These are phyloP conservation scores for Fulmarus glacialis DNA, from an alignment of 2,113 vertebrate genomes.

Conservation along the genomic window DNA sequence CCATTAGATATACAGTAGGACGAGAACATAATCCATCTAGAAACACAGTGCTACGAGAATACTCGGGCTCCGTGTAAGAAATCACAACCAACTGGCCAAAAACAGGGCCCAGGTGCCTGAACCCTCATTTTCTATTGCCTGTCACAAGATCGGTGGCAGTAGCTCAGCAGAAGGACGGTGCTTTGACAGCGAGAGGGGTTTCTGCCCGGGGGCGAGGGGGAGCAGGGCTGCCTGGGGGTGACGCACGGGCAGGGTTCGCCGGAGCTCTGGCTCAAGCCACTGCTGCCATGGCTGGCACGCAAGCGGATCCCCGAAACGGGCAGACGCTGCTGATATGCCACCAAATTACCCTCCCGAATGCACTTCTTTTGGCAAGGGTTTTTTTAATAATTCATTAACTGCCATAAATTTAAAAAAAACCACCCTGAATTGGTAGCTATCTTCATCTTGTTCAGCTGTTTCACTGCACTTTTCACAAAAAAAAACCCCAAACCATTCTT, in stretches of 20 bases:
- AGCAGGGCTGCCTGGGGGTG: neutral
- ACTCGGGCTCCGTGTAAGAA: accelerated
- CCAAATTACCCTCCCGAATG: neutral
- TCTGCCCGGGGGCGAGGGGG: accelerated
- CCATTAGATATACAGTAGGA: accelerated
- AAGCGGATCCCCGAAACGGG: accelerated
- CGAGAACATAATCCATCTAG: accelerated
- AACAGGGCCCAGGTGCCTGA: accelerated
- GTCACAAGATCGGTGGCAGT: neutral
- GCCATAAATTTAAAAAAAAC: neutral
- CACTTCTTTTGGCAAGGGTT: neutral
- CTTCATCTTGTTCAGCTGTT: neutral
- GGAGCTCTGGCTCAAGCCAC: neutral
- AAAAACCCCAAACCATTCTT: neutral
- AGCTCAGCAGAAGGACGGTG: neutral
- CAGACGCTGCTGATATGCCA: accelerated
- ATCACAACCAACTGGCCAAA: neutral
- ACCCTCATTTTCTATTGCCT: neutral
- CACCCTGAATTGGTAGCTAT: neutral
- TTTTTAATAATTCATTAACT: neutral
- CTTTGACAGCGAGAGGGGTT: neutral
- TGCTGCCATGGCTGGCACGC: accelerated
- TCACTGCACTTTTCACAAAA: neutral
- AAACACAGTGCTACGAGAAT: accelerated
- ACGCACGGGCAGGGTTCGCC: accelerated